phyloP scores from a whole-genome alignment of 2,113 vertebrate genomes.

The Pipa parva region DNA sequence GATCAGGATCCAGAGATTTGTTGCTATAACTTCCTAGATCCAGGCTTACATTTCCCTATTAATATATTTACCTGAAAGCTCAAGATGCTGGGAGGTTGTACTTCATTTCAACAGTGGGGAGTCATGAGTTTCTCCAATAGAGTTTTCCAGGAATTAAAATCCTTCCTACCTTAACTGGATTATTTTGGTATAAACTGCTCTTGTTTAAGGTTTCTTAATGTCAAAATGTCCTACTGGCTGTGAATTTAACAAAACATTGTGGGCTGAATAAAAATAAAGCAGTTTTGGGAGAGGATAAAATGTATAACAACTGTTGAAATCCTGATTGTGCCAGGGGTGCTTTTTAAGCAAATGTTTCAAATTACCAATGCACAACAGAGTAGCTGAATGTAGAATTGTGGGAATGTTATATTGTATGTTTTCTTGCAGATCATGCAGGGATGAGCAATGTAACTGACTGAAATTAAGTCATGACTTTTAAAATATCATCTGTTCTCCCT shows the following conservation, averaged over 20 bases:
- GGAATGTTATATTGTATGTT: slow-evolving; percentile 11
- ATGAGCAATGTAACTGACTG: slow-evolving; percentile 6
- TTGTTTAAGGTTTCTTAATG: background rate
- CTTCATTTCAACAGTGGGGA: no score
- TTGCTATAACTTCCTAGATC: no score
- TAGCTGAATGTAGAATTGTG: slow-evolving; percentile 17
- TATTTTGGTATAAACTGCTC: background rate
- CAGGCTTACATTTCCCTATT: no score
- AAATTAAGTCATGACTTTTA: slow-evolving; percentile 3
- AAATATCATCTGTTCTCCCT: slow-evolving; percentile 36
- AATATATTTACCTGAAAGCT: no score
- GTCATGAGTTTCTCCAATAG: no score
- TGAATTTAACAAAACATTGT: background rate
- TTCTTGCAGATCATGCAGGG: slow-evolving; percentile 21
- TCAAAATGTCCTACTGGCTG: background rate
- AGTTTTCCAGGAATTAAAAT: no score
- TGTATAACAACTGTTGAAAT: background rate
- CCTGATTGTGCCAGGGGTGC: background rate
- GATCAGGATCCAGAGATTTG: no score
- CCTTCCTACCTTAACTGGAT: background rate
- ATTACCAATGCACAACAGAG: slow-evolving; percentile 10
- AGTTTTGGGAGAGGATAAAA: slow-evolving; percentile 9
- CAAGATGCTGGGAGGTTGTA: no score
- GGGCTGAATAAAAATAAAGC: slow-evolving; percentile 1
- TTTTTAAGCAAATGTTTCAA: slow-evolving; percentile 21